Percentiles rank a stretch among this genome's conserved stretches.
Evolutionary conservation across 2,888 invertebrate genomes (phyloP).

Genomic region (Rhamnusium bicolor): DNA sequence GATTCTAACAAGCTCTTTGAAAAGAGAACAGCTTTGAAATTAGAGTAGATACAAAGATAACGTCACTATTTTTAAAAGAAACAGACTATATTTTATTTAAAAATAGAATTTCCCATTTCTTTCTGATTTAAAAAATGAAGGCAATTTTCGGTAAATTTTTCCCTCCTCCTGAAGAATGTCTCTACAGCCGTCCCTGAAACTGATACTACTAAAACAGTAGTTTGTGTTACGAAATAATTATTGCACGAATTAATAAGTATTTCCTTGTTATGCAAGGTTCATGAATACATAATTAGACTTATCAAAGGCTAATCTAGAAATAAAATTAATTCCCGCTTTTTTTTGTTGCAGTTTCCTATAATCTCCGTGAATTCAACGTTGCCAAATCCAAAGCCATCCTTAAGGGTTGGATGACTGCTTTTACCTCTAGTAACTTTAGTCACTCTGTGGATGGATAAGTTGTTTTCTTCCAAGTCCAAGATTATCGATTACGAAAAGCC

Average conservation of each 20-base stretch:
- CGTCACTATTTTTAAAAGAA: no score
- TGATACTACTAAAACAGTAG: not conserved
- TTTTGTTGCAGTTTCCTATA: conserved; percentile 49
- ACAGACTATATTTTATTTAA: no score
- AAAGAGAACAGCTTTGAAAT: no score
- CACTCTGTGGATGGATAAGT: conserved; percentile 33
- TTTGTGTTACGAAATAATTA: not conserved
- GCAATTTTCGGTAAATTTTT: no score
- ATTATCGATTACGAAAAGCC: conserved; percentile 36
- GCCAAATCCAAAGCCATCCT: conserved; percentile 56
- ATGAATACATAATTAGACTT: conserved; percentile 8
- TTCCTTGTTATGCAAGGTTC: conserved; percentile 6
- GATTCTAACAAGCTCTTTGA: no score
- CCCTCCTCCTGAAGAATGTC: no score
- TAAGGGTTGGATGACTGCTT: conserved; percentile 41
- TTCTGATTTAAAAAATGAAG: no score
- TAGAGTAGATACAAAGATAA: no score
- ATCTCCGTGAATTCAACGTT: conserved; percentile 61
- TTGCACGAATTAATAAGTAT: not conserved
- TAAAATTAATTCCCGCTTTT: conserved; percentile 10
- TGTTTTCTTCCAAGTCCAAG: conserved; percentile 40
- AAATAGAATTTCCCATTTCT: no score
- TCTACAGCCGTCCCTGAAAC: no score
- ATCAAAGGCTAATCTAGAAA: not conserved
- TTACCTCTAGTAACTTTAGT: conserved; percentile 45